These are phyloP conservation scores for Dicrostonyx torquatus DNA, from an alignment of 2,797 vertebrate genomes.

Conservation along the genomic window DNA sequence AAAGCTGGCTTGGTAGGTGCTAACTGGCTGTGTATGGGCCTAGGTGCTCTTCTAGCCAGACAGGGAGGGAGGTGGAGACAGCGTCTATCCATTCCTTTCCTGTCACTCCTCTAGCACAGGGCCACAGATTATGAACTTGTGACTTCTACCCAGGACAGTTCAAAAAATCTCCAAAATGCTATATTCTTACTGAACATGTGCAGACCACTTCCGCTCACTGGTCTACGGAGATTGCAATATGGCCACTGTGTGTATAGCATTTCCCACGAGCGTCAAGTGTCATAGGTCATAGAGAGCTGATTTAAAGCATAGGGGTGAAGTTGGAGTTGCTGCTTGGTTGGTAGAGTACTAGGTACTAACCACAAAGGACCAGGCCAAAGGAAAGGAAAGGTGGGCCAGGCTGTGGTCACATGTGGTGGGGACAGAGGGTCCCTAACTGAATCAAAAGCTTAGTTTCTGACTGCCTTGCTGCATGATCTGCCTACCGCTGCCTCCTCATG, in stretches of 20 bases:
- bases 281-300: neutral
- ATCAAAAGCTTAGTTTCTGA: neutral
- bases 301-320: neutral
- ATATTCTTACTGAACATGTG: neutral
- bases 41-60: no score
- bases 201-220: no score
- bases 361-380: neutral
- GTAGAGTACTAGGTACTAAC: neutral
- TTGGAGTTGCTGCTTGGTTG: neutral
- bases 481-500: neutral
- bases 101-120: neutral
- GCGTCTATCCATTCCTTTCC: no score
- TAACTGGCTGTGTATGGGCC: neutral
- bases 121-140: neutral
- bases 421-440: neutral
- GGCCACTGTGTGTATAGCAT: neutral
- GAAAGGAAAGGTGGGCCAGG: accelerated
- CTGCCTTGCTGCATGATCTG: neutral
- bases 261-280: neutral
- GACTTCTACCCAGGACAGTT: neutral
- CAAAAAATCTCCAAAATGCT: neutral
- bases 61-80: neutral
- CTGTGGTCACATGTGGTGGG: neutral
- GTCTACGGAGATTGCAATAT: no score
- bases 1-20: neutral